These are phyloP conservation scores for Burhinus bistriatus DNA, from an alignment of 2,113 vertebrate species.

Conservation along the genomic window DNA sequence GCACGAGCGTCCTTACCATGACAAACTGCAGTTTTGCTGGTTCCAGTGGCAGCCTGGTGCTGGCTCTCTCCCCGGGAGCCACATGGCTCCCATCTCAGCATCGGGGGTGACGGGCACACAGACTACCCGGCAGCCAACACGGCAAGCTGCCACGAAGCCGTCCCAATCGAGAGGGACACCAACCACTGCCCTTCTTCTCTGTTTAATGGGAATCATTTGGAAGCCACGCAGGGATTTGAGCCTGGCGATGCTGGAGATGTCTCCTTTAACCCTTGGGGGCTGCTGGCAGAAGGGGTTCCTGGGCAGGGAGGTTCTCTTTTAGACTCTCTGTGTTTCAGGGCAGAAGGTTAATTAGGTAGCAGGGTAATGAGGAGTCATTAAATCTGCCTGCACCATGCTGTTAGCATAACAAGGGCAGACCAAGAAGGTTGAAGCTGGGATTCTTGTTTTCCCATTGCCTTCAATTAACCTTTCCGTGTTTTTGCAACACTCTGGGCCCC, in stretches of 20 bases:
- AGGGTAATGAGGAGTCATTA: conserved; percentile 60
- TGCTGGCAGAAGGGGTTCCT: neutral
- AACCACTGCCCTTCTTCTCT: neutral
- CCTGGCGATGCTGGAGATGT: neutral
- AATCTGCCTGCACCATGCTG: conserved; percentile 24
- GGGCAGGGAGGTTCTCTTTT: conserved; percentile 2
- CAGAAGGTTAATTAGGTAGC: conserved; percentile 68
- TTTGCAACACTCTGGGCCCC: neutral
- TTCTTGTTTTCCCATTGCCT: conserved; percentile 50
- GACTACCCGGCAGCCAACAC: rapidly evolving
- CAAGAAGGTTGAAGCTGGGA: conserved; percentile 6
- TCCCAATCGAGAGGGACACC: neutral
- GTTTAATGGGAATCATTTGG: neutral
- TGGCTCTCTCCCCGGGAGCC: neutral
- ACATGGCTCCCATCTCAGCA: neutral
- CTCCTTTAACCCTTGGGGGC: neutral
- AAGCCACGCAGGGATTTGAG: neutral
- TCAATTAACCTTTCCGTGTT: conserved; percentile 66
- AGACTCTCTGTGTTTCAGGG: conserved; percentile 1
- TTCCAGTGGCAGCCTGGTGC: neutral
- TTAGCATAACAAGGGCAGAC: conserved; percentile 40
- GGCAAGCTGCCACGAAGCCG: rapidly evolving
- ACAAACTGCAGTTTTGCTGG: neutral
- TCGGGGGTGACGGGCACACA: rapidly evolving
- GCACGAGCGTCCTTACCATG: neutral